Percentiles rank a stretch among this genome's conserved stretches.
These are phyloP conservation scores for Tachina grossa DNA, from an alignment of 2,888 invertebrate species.

Conservation along the genomic window DNA sequence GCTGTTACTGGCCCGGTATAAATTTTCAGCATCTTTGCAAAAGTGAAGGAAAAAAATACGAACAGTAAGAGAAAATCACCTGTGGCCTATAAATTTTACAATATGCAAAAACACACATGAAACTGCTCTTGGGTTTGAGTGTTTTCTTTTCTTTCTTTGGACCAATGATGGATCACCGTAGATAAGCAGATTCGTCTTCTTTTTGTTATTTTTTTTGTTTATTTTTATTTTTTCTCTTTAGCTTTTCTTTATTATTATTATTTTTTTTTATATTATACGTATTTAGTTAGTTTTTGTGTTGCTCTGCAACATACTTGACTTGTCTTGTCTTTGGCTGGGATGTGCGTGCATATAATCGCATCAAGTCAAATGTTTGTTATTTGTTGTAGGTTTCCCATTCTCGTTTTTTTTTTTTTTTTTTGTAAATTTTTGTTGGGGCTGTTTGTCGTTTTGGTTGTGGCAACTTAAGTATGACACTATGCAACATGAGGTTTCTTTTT, in stretches of 20 bases:
- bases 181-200: conserved; percentile 71
- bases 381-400: conserved; percentile 56
- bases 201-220: conserved; percentile 41
- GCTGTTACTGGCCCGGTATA: conserved; percentile 14
- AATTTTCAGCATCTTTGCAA: conserved; percentile 7
- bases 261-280: conserved; percentile 19
- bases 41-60: neutral
- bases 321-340: conserved; percentile 60
- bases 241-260: conserved; percentile 46
- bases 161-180: conserved; percentile 72
- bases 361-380: conserved; percentile 70
- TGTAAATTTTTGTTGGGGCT: neutral
- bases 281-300: conserved; percentile 3
- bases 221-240: no score
- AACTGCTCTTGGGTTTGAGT: neutral
- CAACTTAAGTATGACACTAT: conserved; percentile 71
- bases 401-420: neutral
- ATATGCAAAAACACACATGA: conserved; percentile 60
- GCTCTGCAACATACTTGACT: conserved; percentile 54
- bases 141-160: conserved; percentile 63
- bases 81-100: conserved; percentile 69
- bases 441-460: conserved; percentile 63
- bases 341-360: conserved; percentile 72
- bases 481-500: conserved; percentile 47
- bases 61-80: conserved; percentile 56